Conservation (phyloP, 1,140 invertebrate species). For the Ctenoplectra terminalis region DNA sequence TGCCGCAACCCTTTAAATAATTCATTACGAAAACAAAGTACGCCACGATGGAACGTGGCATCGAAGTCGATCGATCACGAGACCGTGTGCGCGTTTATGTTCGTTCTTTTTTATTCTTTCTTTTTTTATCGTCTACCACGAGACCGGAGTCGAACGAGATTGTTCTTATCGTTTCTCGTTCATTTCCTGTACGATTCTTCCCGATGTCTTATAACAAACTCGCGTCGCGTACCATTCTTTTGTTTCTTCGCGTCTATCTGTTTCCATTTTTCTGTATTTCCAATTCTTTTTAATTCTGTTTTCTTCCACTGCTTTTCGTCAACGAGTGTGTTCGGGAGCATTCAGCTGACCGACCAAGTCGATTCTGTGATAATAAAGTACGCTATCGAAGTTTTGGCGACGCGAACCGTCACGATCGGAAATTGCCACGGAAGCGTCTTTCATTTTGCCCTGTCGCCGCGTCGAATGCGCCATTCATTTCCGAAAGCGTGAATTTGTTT, state of each 20-base stretch:
- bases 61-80: conserved; percentile 46
- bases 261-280: neutral
- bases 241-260: neutral
- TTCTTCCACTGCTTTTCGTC: conserved; percentile 43
- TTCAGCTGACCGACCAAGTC: neutral
- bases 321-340: neutral
- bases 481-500: conserved; percentile 56
- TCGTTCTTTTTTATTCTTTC: neutral
- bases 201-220: neutral
- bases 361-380: conserved; percentile 43
- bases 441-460: conserved; percentile 56
- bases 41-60: neutral
- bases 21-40: conserved; percentile 62
- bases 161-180: conserved; percentile 11
- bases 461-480: conserved; percentile 54
- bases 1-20: conserved; percentile 57
- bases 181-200: neutral
- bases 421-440: conserved; percentile 65
- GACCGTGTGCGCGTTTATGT: neutral
- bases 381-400: conserved; percentile 47
- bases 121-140: neutral
- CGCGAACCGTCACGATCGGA: conserved; percentile 48
- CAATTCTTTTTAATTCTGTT: neutral
- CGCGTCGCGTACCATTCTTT: neutral
- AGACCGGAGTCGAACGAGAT: neutral